phyloP scores from a whole-genome alignment of 2,888 invertebrate species.

The Syrista parreyssii region DNA sequence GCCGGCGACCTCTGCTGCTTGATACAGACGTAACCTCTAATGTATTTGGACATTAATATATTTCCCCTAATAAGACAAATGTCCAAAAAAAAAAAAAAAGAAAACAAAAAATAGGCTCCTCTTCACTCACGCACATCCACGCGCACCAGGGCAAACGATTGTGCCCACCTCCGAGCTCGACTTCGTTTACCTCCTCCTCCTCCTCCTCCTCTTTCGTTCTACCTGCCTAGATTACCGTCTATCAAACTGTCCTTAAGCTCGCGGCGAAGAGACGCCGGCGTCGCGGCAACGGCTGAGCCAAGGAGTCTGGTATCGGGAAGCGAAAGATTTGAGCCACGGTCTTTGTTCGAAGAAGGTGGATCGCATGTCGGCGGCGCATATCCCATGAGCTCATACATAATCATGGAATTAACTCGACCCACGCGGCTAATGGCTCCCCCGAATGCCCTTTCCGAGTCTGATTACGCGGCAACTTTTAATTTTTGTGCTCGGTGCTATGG shows the following conservation, averaged over 20 bases:
- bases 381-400: slow-evolving; percentile 22
- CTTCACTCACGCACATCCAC: slow-evolving; percentile 12
- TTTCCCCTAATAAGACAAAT: slow-evolving; percentile 44
- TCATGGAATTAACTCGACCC: slow-evolving; percentile 35
- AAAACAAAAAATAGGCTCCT: not conserved
- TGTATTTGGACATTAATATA: slow-evolving; percentile 48
- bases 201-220: no score
- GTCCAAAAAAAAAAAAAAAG: not conserved
- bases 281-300: not conserved
- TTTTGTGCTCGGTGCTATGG: not conserved
- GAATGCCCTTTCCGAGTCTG: slow-evolving; percentile 7
- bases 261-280: not conserved
- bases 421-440: slow-evolving; percentile 29
- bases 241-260: no score
- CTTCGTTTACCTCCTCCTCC: not conserved
- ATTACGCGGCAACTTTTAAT: slow-evolving; percentile 15
- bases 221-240: no score
- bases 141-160: slow-evolving; percentile 19
- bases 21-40: slow-evolving; percentile 48
- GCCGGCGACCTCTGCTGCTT: slow-evolving; percentile 37
- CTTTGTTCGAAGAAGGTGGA: slow-evolving; percentile 17
- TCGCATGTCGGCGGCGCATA: slow-evolving; percentile 11
- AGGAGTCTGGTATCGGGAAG: not conserved
- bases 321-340: not conserved
- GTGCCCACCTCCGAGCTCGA: not conserved